Conservation (phyloP, 2,888 invertebrate genomes). For the Lasioglossum vierecki region DNA sequence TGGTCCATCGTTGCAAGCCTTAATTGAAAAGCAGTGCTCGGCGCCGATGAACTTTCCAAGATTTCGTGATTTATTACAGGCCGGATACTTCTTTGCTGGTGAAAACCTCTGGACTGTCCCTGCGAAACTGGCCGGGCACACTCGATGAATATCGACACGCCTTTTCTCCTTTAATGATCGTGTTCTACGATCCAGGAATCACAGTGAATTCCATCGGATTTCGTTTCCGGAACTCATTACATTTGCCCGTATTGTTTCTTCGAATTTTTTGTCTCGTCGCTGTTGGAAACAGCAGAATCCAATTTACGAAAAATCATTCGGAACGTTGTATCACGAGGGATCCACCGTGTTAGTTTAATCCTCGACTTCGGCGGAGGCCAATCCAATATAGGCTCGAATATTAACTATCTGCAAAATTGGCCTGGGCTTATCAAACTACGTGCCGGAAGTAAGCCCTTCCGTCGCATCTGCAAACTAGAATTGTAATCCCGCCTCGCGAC, state of each 20-base stretch:
- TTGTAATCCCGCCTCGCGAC: neutral
- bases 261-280: neutral
- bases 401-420: slow-evolving; percentile 10
- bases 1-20: neutral
- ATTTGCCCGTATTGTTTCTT: neutral
- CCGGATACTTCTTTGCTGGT: neutral
- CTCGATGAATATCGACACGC: neutral
- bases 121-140: neutral
- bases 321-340: neutral
- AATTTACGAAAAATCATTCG: neutral
- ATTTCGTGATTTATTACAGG: neutral
- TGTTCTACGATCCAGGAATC: neutral
- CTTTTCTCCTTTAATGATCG: neutral
- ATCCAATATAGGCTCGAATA: slow-evolving; percentile 12
- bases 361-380: neutral
- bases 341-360: neutral
- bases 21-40: neutral
- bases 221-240: neutral
- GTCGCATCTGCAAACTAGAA: slow-evolving; percentile 18
- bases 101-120: neutral
- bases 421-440: slow-evolving; percentile 16
- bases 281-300: neutral
- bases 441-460: slow-evolving; percentile 1
- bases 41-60: neutral
- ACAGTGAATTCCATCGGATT: neutral